Evolutionary conservation across 2,797 vertebrate species (phyloP).

Genomic region (Monodelphis domestica): DNA sequence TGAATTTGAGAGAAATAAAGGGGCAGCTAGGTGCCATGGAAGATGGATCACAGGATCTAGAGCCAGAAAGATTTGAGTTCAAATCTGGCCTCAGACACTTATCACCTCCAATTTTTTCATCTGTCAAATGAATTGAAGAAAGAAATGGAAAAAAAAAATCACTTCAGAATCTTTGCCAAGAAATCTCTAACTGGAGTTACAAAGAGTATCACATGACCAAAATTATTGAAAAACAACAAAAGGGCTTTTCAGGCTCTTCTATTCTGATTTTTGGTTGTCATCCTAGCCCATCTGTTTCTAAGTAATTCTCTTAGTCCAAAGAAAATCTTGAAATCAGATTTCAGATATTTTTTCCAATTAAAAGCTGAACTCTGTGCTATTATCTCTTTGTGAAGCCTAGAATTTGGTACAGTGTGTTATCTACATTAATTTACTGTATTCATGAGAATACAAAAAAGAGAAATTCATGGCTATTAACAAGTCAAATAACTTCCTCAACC

Average conservation of each 20-base stretch:
- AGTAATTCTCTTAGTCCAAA: neutral
- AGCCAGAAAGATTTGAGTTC: too few species aligned
- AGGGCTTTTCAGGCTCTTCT: neutral
- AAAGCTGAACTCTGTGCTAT: neutral
- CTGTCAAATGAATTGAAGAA: too few species aligned
- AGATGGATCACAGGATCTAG: too few species aligned
- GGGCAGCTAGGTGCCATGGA: too few species aligned
- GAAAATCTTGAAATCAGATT: neutral
- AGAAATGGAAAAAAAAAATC: too few species aligned
- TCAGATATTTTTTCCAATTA: neutral
- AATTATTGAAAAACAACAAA: too few species aligned
- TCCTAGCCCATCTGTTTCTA: neutral
- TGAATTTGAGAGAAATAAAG: constrained; percentile 2
- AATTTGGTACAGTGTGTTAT: neutral
- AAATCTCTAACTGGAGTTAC: too few species aligned
- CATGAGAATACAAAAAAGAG: neutral
- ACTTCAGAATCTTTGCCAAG: too few species aligned
- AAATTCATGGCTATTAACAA: neutral
- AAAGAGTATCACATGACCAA: too few species aligned
- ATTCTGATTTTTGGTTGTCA: neutral
- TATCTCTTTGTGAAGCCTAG: neutral
- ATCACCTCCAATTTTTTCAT: too few species aligned
- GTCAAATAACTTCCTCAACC: neutral
- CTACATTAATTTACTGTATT: neutral
- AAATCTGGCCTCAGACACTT: too few species aligned